phyloP scores from a whole-genome alignment of 2,888 invertebrate genomes.

The Anagyrus pseudococci region DNA sequence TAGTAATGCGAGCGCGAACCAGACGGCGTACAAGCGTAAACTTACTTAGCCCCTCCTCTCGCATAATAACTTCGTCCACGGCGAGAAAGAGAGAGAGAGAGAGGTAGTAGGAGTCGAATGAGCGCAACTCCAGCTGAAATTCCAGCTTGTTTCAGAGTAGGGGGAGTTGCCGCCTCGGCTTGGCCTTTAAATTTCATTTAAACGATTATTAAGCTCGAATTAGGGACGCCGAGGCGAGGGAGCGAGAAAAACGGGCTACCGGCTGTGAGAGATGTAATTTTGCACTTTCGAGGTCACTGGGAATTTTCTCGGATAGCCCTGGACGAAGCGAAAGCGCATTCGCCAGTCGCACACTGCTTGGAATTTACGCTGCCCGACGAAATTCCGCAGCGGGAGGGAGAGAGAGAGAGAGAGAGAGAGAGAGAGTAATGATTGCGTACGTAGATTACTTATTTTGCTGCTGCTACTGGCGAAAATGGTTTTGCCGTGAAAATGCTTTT shows the following conservation, averaged over 20 bases:
- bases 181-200: slow-evolving; percentile 50
- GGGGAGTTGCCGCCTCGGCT: slow-evolving; percentile 17
- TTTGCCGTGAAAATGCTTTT: too few species aligned
- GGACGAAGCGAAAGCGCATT: neutral
- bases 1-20: slow-evolving; percentile 43
- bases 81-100: neutral
- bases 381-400: too few species aligned
- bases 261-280: too few species aligned
- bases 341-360: slow-evolving; percentile 6
- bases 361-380: slow-evolving; percentile 24
- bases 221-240: slow-evolving; percentile 36
- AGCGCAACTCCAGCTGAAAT: slow-evolving; percentile 27
- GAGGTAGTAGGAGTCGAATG: neutral
- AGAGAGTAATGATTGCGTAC: too few species aligned
- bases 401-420: too few species aligned
- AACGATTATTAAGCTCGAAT: slow-evolving; percentile 49
- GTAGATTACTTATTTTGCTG: too few species aligned
- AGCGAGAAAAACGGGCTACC: slow-evolving; percentile 19
- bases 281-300: too few species aligned
- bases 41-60: slow-evolving; percentile 41
- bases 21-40: slow-evolving; percentile 41
- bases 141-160: slow-evolving; percentile 39
- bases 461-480: too few species aligned
- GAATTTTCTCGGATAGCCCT: neutral
- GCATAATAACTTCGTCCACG: slow-evolving; percentile 42